These are phyloP conservation scores for Eospalax fontanierii DNA, from an alignment of 2,797 vertebrate genomes.

Conservation along the genomic window DNA sequence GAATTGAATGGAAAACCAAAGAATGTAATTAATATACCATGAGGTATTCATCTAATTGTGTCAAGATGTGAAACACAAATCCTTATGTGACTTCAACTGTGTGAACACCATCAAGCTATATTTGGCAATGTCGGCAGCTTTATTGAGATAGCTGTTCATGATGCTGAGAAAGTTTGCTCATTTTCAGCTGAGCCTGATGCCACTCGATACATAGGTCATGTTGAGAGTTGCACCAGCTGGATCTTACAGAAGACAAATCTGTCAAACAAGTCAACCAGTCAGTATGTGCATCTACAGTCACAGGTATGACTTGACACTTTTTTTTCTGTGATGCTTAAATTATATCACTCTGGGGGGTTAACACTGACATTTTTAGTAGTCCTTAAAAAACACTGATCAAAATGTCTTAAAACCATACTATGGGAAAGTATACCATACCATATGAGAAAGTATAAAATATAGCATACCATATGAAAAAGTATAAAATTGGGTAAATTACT, in stretches of 20 bases:
- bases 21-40: neutral
- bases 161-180: neutral
- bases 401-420: neutral
- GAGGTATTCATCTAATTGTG: neutral
- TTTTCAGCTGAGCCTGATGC: slow-evolving; percentile 54
- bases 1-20: neutral
- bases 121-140: slow-evolving; percentile 25
- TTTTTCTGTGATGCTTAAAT: slow-evolving; percentile 33
- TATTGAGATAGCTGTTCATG: slow-evolving; percentile 55
- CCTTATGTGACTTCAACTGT: neutral
- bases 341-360: neutral
- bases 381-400: neutral
- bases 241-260: slow-evolving; percentile 57
- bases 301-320: neutral
- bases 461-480: neutral
- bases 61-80: neutral
- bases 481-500: neutral
- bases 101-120: neutral
- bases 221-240: slow-evolving; percentile 54
- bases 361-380: neutral
- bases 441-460: neutral
- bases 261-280: slow-evolving; percentile 34
- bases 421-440: too few relatives aligned
- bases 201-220: slow-evolving; percentile 34
- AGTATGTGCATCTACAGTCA: neutral